Evolutionary conservation across 2,113 vertebrate species (phyloP), one percentile per base, ranked within the genome.

Genomic region (Enhydra lutris): DNA sequence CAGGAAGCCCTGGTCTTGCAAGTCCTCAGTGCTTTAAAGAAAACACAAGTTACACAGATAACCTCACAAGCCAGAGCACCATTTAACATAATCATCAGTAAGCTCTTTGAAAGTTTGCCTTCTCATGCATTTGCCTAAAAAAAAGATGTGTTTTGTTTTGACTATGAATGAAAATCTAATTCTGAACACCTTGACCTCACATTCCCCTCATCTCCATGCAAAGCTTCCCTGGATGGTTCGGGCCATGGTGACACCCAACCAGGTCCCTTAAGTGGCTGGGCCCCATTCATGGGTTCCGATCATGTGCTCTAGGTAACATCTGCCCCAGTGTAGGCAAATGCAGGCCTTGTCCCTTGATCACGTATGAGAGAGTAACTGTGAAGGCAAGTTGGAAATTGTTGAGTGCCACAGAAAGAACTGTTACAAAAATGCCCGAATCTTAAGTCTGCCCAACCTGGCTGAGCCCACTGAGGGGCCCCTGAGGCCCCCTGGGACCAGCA

Each of bases 31-130:
- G 57, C 69, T 39, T 39, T 10, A 18, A 24, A 63, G 34, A 14
- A 15, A 57, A 18, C 24, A 11, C 0, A 4, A 73, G 57, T 15
- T 14, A 55, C 1, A 3, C 0, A 6, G 3, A 31, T 6, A 7
- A 59, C 13, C 6, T 34, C 18, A 34, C 65, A 36, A 71, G 34
- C 57, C 9, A 31, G 14, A 57, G 52, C 10, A 4, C 7, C 31
- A 14, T 2, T 13, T 8, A 52, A 61, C 57, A 67, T 1, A 9
- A 34, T 6, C 1, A 10, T 21, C 8, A 1, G 9, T 11, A 52
- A 63, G 31, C 67, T 31, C 42, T 6, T 7, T 17, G 1, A 8
- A 73, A 21, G 52, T 73, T 15, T 71, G 50, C 39, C 47, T 57
- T 81, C 18, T 92, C 12, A 14, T 2, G 31, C 7, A 6, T 65